A percentile compares a stretch with the other conserved stretches of the same genome.
phyloP scores from a whole-genome alignment of 2,888 invertebrate genomes.

The Lymantria monacha region DNA sequence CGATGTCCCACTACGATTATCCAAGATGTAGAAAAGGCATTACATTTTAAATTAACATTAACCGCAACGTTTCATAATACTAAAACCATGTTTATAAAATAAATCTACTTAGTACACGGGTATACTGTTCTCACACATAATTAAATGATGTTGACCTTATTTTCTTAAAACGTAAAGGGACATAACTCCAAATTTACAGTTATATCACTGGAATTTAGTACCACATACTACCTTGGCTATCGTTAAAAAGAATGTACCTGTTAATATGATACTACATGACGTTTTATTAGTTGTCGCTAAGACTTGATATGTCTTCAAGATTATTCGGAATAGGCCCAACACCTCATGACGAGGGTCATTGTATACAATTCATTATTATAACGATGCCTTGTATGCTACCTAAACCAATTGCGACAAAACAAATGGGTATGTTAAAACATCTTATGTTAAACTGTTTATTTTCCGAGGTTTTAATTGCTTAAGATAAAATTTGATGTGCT shows the following conservation, averaged over 20 bases:
- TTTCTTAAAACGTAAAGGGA: constrained; percentile 23
- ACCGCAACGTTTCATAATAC: not conserved
- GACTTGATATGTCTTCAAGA: constrained; percentile 44
- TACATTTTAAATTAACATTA: not conserved
- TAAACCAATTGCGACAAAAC: constrained; percentile 41
- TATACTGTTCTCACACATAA: constrained; percentile 25
- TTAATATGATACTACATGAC: constrained; percentile 55
- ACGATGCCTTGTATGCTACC: constrained; percentile 23
- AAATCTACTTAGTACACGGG: constrained; percentile 10
- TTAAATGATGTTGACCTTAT: constrained; percentile 23
- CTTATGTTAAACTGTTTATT: constrained; percentile 6
- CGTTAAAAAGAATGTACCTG: constrained; percentile 37
- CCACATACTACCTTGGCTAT: constrained; percentile 32
- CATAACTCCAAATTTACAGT: constrained; percentile 27
- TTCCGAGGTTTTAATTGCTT: constrained; percentile 18
- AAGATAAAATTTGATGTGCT: constrained; percentile 9
- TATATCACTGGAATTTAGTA: constrained; percentile 17
- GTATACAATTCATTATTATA: constrained; percentile 34
- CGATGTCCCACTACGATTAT: no score
- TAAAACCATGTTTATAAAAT: constrained; percentile 2
- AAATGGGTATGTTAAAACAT: constrained; percentile 34
- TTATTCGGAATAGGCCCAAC: constrained; percentile 44
- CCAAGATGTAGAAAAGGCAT: no score
- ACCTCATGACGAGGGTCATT: constrained; percentile 38
- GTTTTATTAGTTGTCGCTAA: constrained; percentile 52